A percentile compares a stretch with the other conserved stretches of the same genome.
Evolutionary conservation across 2,797 vertebrate genomes (phyloP).

Genomic region (Pseudochromis fuscus): DNA sequence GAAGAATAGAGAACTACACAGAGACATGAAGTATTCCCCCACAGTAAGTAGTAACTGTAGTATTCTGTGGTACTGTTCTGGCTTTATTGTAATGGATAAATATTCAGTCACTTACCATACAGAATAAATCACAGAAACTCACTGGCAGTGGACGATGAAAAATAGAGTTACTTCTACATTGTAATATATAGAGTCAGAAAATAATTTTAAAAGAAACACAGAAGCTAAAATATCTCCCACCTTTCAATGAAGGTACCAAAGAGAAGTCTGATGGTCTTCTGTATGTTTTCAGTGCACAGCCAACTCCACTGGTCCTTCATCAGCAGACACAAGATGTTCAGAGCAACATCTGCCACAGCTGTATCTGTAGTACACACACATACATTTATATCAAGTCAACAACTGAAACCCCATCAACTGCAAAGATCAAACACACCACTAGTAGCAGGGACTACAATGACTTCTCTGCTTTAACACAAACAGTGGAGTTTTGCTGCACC

Average conservation of each 20-base stretch:
- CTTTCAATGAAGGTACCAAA: conserved; percentile 94
- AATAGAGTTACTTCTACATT: not conserved
- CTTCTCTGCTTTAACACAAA: not conserved
- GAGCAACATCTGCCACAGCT: conserved; percentile 88
- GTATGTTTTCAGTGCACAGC: conserved; percentile 92
- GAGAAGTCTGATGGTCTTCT: conserved; percentile 89
- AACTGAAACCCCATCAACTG: too few species aligned
- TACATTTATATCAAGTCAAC: too few species aligned
- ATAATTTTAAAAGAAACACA: not conserved
- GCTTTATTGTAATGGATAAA: not conserved
- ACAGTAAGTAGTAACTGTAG: too few species aligned
- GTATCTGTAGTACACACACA: conserved; percentile 83
- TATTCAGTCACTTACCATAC: not conserved
- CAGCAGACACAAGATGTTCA: conserved; percentile 91
- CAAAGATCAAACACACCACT: not conserved
- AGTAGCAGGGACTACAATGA: not conserved
- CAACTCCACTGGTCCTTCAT: conserved; percentile 94
- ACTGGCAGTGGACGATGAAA: not conserved
- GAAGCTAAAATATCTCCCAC: conserved; percentile 66
- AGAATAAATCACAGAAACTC: not conserved
- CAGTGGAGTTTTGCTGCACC: conserved; percentile 62
- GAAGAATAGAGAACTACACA: too few species aligned
- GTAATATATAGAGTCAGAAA: not conserved
- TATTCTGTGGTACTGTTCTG: not conserved
- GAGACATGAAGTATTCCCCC: too few species aligned